Conservation (phyloP, 2,888 invertebrate species). For the Netelia melanura region DNA sequence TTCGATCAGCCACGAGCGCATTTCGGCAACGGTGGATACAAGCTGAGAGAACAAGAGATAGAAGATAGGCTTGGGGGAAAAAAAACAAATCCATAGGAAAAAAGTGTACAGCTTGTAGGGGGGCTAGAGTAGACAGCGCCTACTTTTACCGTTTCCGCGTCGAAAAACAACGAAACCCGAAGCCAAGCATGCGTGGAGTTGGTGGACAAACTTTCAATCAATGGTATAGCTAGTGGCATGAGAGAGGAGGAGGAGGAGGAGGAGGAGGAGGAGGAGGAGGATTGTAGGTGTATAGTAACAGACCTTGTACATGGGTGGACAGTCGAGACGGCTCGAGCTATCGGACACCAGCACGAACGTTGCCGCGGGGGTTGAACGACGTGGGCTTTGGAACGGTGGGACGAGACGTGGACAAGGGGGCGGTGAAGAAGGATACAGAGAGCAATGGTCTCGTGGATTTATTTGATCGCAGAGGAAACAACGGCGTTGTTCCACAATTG, state of each 20-base stretch:
- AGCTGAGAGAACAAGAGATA: constrained; percentile 16
- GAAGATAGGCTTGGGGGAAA: not conserved
- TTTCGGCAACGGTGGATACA: not conserved
- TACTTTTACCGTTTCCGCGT: constrained; percentile 14
- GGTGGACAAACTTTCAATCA: constrained; percentile 77
- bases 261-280: constrained; percentile 50
- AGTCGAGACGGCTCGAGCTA: constrained; percentile 56
- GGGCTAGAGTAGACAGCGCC: not conserved
- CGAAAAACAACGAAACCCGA: constrained; percentile 34
- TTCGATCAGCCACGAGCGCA: not conserved
- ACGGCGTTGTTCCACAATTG: constrained; percentile 75
- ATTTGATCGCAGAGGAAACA: constrained; percentile 83
- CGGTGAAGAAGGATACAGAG: constrained; percentile 50
- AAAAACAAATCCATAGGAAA: constrained; percentile 32
- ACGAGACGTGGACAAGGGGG: constrained; percentile 58
- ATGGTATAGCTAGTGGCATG: constrained; percentile 57
- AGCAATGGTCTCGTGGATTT: constrained; percentile 78
- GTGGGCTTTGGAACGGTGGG: constrained; percentile 44
- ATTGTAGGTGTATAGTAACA: constrained; percentile 73
- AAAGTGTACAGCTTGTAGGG: constrained; percentile 31
- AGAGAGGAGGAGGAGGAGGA: constrained; percentile 74
- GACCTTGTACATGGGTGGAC: constrained; percentile 81
- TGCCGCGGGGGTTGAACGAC: constrained; percentile 50
- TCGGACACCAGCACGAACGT: constrained; percentile 63
- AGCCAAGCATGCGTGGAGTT: constrained; percentile 39